A percentile compares a stretch with the other conserved stretches of the same genome.
Conservation (phyloP, 2,113 vertebrate genomes). For the Anguilla rostrata region DNA sequence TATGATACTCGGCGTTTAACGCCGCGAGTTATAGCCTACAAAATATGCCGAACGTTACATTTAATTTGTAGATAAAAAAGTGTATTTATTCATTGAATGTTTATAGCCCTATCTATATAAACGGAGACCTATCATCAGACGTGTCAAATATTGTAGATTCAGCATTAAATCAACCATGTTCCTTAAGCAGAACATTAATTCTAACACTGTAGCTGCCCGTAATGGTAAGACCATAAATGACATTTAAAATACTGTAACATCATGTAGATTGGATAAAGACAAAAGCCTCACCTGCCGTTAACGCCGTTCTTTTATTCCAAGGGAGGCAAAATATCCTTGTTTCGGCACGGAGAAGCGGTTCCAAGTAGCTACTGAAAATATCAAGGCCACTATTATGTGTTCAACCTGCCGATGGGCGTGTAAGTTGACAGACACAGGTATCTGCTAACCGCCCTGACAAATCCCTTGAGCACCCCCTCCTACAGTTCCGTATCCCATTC, state of each 20-base stretch:
- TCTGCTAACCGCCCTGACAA: constrained; percentile 32
- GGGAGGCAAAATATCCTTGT: constrained; percentile 19
- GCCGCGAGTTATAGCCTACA: too few relatives aligned
- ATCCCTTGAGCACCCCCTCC: constrained; percentile 45
- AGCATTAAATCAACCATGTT: background rate
- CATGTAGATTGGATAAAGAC: background rate
- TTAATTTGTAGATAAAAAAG: too few relatives aligned
- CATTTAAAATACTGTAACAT: background rate
- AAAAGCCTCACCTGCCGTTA: background rate
- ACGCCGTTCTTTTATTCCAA: constrained; percentile 6
- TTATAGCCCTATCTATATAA: too few relatives aligned
- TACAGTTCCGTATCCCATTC: constrained; percentile 41
- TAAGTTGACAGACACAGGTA: constrained; percentile 40
- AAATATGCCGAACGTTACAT: too few relatives aligned
- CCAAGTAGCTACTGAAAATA: background rate
- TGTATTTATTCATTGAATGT: too few relatives aligned
- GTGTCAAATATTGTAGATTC: too few relatives aligned
- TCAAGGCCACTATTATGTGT: constrained; percentile 56
- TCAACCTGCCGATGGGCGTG: constrained; percentile 58
- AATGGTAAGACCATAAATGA: background rate
- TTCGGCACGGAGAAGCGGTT: constrained; percentile 19
- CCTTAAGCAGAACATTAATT: background rate
- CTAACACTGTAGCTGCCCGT: too few relatives aligned
- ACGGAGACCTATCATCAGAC: too few relatives aligned
- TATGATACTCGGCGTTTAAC: too few relatives aligned